Conservation (phyloP, 2,797 vertebrate species). For the Graptemys geographica region DNA sequence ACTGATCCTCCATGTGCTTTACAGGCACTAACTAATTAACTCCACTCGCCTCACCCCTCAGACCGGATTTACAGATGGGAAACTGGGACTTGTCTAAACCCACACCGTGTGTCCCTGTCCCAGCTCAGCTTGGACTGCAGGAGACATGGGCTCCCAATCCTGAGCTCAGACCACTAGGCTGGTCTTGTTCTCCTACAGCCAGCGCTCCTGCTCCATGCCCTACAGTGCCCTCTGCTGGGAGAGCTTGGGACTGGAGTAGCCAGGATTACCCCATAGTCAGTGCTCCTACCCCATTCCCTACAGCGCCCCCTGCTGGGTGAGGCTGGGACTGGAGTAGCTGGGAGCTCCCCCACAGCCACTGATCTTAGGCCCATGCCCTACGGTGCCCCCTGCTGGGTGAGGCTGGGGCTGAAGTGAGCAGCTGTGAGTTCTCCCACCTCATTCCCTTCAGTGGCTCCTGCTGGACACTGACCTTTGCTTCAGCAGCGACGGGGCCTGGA, state of each 20-base stretch:
- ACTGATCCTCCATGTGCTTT: neutral
- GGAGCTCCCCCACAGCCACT: neutral
- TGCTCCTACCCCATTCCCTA: no score
- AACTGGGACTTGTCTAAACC: neutral
- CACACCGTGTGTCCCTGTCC: neutral
- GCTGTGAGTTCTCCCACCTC: no score
- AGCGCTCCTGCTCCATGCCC: neutral
- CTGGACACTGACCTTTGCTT: neutral
- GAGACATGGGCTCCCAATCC: neutral
- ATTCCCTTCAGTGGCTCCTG: neutral
- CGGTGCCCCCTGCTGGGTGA: neutral
- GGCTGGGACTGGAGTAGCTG: no score
- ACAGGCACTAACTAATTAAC: neutral
- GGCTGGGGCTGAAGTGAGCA: neutral
- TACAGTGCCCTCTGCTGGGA: neutral
- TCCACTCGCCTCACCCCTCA: neutral
- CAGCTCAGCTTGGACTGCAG: neutral
- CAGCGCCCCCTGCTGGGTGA: no score
- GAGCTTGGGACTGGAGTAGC: neutral
- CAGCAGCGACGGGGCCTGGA: neutral
- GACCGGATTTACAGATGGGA: neutral
- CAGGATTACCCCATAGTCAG: no score
- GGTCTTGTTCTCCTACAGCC: neutral
- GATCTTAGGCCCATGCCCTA: neutral
- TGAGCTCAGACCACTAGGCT: neutral